phyloP scores from a whole-genome alignment of 1,140 invertebrate genomes.

The Ladona fulva region DNA sequence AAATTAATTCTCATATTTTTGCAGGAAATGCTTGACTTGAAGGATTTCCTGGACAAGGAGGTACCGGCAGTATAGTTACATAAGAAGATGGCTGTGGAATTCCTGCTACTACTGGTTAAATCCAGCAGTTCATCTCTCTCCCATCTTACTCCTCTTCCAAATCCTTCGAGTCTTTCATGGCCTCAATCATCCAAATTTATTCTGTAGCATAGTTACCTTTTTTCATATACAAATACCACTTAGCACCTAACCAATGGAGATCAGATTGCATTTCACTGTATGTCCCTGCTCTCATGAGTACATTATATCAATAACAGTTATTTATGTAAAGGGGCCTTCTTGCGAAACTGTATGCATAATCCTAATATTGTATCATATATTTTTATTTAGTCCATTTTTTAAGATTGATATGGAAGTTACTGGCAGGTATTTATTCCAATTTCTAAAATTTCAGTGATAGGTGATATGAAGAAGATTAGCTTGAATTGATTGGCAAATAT shows the following conservation, averaged over 20 bases:
- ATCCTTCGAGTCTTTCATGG: neutral
- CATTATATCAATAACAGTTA: neutral
- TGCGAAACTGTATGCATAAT: neutral
- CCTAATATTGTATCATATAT: neutral
- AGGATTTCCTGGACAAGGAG: neutral
- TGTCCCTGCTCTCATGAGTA: neutral
- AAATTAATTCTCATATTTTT: neutral
- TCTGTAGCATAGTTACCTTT: neutral
- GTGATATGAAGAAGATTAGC: too few relatives aligned
- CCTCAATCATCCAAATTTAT: conserved; percentile 1
- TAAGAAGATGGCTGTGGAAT: neutral
- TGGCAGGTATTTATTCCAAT: too few relatives aligned
- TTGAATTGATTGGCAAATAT: neutral
- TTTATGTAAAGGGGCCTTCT: neutral
- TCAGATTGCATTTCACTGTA: neutral
- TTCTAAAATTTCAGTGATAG: too few relatives aligned
- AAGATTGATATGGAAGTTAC: too few relatives aligned
- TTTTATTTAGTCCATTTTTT: neutral
- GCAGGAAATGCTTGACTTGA: neutral
- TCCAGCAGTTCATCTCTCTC: neutral
- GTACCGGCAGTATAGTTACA: neutral
- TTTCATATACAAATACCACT: neutral
- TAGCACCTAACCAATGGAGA: neutral
- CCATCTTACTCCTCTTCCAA: neutral
- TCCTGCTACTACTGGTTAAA: neutral